Percentiles rank a stretch among this genome's conserved stretches.
phyloP scores from a whole-genome alignment of 2,888 invertebrate species.

The Mesochorus sp. region DNA sequence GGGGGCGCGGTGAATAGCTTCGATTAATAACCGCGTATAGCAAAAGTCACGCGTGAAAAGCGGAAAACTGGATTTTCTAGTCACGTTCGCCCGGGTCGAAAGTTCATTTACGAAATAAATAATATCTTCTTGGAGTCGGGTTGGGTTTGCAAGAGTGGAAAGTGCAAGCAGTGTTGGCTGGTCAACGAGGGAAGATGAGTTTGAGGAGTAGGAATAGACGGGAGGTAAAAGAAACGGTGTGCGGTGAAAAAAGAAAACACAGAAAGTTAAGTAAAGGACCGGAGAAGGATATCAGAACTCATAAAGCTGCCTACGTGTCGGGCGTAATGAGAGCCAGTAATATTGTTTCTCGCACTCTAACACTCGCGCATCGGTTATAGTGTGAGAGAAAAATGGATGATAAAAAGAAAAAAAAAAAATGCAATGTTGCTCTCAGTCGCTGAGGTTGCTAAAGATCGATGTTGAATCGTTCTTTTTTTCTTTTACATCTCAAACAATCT shows the following conservation, averaged over 20 bases:
- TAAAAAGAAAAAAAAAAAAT: not conserved
- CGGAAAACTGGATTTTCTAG: conserved; percentile 79
- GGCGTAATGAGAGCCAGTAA: conserved; percentile 82
- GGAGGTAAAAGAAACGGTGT: conserved; percentile 47
- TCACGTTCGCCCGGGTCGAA: conserved; percentile 78
- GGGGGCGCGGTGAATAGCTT: conserved; percentile 70
- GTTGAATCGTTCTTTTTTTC: too few relatives aligned
- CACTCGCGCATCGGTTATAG: conserved; percentile 27
- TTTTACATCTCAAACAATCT: too few relatives aligned
- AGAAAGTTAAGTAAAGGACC: conserved; percentile 48
- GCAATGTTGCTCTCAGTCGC: conserved; percentile 8
- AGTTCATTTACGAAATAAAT: conserved; percentile 83
- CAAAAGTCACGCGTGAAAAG: conserved; percentile 67
- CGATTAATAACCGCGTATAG: conserved; percentile 81
- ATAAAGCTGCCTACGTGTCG: conserved; percentile 81
- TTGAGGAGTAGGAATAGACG: conserved; percentile 51
- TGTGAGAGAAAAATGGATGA: conserved; percentile 59
- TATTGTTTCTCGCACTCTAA: conserved; percentile 75
- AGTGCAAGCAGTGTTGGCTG: conserved; percentile 56
- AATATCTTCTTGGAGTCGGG: conserved; percentile 77
- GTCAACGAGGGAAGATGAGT: conserved; percentile 27
- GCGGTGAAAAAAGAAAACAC: conserved; percentile 35
- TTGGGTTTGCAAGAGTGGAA: conserved; percentile 56
- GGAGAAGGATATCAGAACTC: conserved; percentile 66
- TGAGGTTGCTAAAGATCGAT: not conserved